Conservation (phyloP, 1,140 invertebrate species). For the Meloidogyne exigua region DNA sequence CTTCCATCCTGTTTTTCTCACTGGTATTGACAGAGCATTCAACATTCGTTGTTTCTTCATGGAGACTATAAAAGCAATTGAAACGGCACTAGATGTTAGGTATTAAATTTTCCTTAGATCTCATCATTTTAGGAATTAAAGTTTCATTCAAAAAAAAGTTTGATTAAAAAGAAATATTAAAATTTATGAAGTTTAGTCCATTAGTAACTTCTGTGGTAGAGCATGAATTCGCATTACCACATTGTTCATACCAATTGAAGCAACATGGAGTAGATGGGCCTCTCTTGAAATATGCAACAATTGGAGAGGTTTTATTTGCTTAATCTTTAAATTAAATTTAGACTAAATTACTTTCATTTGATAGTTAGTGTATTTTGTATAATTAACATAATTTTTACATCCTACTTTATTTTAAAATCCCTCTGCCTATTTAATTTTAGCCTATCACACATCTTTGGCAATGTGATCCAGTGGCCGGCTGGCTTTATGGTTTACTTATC, state of each 20-base stretch:
- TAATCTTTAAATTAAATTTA: slow-evolving; percentile 4
- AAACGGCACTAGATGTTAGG: slow-evolving; percentile 57
- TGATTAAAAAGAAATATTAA: too few relatives aligned
- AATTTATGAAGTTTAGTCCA: slow-evolving; percentile 44
- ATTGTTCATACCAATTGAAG: slow-evolving; percentile 54
- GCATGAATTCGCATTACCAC: slow-evolving; percentile 54
- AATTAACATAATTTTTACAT: too few relatives aligned
- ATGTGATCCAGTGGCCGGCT: slow-evolving; percentile 48
- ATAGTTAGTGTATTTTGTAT: too few relatives aligned
- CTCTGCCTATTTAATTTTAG: neutral
- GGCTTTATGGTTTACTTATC: slow-evolving; percentile 59
- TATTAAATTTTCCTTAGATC: too few relatives aligned
- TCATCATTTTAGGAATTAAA: too few relatives aligned
- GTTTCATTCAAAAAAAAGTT: too few relatives aligned
- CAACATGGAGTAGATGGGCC: slow-evolving; percentile 51
- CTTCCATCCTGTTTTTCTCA: slow-evolving; percentile 61
- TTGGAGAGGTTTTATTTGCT: slow-evolving; percentile 53
- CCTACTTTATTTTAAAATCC: too few relatives aligned
- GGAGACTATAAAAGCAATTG: slow-evolving; percentile 58
- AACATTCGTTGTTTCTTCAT: slow-evolving; percentile 61
- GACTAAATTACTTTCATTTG: neutral
- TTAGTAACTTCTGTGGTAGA: slow-evolving; percentile 56
- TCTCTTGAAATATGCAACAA: slow-evolving; percentile 51
- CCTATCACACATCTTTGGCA: slow-evolving; percentile 53
- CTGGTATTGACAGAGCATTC: slow-evolving; percentile 59